Base-by-base conservation (phyloP, 2,888 invertebrate genomes). In the Drosophila borborema region DNA sequence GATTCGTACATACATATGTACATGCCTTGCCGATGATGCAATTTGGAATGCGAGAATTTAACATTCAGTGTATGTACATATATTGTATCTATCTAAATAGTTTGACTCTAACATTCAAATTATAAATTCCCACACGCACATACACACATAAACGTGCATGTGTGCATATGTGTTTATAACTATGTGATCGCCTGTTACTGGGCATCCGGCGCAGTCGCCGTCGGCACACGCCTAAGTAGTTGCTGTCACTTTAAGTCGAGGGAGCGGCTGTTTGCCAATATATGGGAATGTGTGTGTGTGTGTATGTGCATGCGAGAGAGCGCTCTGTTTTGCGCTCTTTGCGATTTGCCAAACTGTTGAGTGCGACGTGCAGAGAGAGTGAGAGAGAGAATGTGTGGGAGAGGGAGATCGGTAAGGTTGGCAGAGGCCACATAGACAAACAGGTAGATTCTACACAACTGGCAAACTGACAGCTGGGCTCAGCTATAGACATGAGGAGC, bases 201-300 rank as follows among this genome's bases (percentile, higher is more conserved):
- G 58, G 75, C 41, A 69, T 74, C 71, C 65, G 64, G 43, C 69
- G 69, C 62, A 64, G 71, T 64, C 66, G 81, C 74, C 70, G 53
- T 64, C 65, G 79, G 80, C 82, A 73, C 82, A 74, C 79, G 74
- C 75, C 74, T 80, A 85, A 85, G 80, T 80, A 74, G 86, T 87
- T 67, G 78, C 84, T 82, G 85, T 86, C 89, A 88, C 74, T 85
- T 85, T 80, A 90, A 81, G 84, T 74, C 74, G 72, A 78, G 84
- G 81, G 81, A 84, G 82, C 79, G 82, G 84, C 79, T 76, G 64
- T 59, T 49, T 63, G 68, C 63, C 46, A 60, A n/a, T 49, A 59
- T 62, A 36, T 60, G 48, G 53, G 40, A 61, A 41, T 45, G 48
- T 55, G 34, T 66, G 48, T 48, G n/a, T 59, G 64, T 49, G 46